Evolutionary conservation across 2,113 vertebrate species (phyloP).

Genomic region (Archocentrus centrarchus): DNA sequence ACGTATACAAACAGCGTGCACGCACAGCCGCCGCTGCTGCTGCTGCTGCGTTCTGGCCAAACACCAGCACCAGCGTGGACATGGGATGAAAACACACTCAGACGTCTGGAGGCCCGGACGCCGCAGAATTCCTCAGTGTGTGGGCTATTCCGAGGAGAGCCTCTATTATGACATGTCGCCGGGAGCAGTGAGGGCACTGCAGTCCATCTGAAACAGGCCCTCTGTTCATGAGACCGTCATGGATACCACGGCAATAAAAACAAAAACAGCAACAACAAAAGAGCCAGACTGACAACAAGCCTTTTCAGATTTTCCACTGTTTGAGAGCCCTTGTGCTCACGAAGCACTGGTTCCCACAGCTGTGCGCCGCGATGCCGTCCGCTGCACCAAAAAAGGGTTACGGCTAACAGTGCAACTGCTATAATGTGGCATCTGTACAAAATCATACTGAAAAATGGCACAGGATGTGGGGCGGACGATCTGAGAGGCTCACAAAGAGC

Average conservation of each 20-base stretch:
- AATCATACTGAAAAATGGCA: conserved; percentile 6
- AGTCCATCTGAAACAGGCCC: conserved; percentile 67
- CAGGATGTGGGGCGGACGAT: conserved; percentile 22
- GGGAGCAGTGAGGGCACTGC: conserved; percentile 50
- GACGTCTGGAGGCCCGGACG: conserved; percentile 67
- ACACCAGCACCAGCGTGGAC: conserved; percentile 41
- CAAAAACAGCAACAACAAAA: conserved; percentile 74
- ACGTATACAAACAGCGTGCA: conserved; percentile 44
- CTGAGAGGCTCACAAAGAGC: conserved; percentile 28
- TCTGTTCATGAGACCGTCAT: conserved; percentile 75
- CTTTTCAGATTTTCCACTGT: conserved; percentile 68
- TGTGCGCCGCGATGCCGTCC: conserved; percentile 23
- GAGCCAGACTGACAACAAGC: conserved; percentile 68
- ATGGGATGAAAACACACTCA: conserved; percentile 54
- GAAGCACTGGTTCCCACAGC: conserved; percentile 74
- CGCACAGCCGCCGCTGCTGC: conserved; percentile 25
- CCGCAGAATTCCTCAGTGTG: conserved; percentile 73
- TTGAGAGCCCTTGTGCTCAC: conserved; percentile 52
- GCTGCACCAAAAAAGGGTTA: conserved; percentile 13
- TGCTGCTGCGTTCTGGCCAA: conserved; percentile 34
- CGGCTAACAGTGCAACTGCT: conserved; percentile 21
- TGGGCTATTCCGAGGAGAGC: conserved; percentile 68
- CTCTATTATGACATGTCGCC: conserved; percentile 54
- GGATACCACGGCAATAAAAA: conserved; percentile 78
- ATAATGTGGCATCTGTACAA: conserved; percentile 24